phyloP scores from a whole-genome alignment of 2,113 vertebrate species.

The Telmatochromis sp. region DNA sequence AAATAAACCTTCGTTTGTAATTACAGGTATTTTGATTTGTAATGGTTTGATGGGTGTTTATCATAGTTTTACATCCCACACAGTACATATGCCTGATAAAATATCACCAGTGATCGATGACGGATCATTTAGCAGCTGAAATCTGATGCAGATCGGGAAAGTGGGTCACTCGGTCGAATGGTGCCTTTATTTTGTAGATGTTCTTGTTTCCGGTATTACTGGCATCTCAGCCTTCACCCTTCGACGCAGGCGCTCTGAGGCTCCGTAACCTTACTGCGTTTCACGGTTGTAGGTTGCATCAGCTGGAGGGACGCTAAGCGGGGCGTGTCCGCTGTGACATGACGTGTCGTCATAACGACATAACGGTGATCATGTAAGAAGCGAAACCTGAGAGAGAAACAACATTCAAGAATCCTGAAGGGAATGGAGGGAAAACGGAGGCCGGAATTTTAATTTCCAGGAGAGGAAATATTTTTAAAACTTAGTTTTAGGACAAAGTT shows the following conservation, averaged over 20 bases:
- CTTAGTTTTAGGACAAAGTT: neutral
- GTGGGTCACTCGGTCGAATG: neutral
- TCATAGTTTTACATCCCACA: neutral
- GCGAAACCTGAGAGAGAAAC: neutral
- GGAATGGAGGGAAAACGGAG: neutral
- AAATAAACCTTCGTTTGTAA: neutral
- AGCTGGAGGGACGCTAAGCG: neutral
- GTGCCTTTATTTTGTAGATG: neutral
- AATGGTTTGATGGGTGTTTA: neutral
- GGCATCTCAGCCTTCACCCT: rapidly evolving
- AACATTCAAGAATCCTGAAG: neutral
- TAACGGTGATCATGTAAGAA: rapidly evolving
- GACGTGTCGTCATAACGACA: neutral
- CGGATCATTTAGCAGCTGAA: neutral
- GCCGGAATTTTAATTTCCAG: neutral
- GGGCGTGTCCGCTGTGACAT: neutral
- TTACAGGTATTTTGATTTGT: neutral
- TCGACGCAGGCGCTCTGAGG: neutral
- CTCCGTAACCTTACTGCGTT: neutral
- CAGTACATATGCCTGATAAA: neutral
- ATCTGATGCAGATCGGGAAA: rapidly evolving
- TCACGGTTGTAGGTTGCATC: neutral
- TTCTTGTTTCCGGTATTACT: neutral
- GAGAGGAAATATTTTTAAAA: neutral
- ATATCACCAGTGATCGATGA: neutral